Evolutionary conservation across 2,797 vertebrate species (phyloP).

Genomic region (Podargus strigoides): DNA sequence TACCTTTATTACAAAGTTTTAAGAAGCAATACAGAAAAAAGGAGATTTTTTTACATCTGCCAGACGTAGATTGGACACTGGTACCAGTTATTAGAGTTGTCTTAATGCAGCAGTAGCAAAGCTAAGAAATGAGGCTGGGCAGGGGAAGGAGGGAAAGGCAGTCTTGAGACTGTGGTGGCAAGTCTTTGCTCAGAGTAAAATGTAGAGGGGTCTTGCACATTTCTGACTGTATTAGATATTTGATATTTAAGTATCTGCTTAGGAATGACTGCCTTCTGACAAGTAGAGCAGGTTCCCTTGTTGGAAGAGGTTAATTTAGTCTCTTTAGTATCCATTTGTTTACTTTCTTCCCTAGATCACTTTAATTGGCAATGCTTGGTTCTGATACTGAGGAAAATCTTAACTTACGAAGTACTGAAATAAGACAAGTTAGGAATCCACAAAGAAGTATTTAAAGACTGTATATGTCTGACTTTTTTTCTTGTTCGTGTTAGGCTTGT

Average conservation of each 20-base stretch:
- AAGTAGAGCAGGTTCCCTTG: neutral
- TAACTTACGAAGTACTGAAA: neutral
- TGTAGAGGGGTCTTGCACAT: neutral
- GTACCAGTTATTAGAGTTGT: neutral
- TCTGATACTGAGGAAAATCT: neutral
- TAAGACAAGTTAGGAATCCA: neutral
- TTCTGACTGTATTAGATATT: neutral
- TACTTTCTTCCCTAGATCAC: neutral
- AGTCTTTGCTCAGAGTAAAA: neutral
- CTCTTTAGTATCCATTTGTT: neutral
- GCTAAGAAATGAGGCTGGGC: neutral
- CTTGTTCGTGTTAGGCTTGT: neutral
- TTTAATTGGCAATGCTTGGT: neutral
- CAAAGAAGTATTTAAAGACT: neutral
- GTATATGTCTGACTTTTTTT: neutral
- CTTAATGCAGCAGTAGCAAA: neutral
- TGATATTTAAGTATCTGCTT: neutral
- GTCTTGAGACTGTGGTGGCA: neutral
- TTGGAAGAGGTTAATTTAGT: neutral
- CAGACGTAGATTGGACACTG: neutral
- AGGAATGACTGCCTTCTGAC: neutral
- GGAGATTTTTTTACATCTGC: neutral
- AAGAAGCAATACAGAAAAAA: neutral
- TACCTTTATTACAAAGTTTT: neutral
- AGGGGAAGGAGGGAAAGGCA: neutral